These are phyloP conservation scores for Bombylius major DNA, from an alignment of 2,888 invertebrate species.

Conservation along the genomic window DNA sequence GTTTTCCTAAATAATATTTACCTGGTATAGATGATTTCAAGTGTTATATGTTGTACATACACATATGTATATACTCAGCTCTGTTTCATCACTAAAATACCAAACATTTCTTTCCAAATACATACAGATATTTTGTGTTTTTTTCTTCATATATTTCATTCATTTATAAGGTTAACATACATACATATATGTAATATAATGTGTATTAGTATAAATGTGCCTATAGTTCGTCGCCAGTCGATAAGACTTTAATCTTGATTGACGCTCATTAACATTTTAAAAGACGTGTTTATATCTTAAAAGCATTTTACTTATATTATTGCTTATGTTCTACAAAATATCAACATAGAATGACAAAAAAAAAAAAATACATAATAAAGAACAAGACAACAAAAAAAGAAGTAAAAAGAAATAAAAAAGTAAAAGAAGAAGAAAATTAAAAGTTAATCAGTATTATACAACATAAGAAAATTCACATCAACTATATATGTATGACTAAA, in stretches of 20 bases:
- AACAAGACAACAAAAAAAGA: no score
- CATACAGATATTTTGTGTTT: neutral
- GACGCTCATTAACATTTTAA: slow-evolving; percentile 36
- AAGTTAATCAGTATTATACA: neutral
- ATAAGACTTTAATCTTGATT: slow-evolving; percentile 27
- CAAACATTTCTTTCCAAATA: neutral
- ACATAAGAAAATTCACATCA: neutral
- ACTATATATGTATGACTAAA: no score
- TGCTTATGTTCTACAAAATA: slow-evolving; percentile 17
- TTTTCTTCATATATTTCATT: neutral
- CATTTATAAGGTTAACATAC: neutral
- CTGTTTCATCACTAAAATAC: neutral
- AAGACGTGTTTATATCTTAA: slow-evolving; percentile 23
- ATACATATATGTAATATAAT: neutral
- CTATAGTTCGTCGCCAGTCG: slow-evolving; percentile 7
- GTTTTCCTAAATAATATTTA: no score
- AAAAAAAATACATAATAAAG: neutral
- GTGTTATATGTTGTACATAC: neutral
- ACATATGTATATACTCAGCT: neutral
- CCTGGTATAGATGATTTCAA: neutral
- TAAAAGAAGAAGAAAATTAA: neutral
- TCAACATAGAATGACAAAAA: slow-evolving; percentile 5
- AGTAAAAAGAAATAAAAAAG: no score
- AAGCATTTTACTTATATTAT: slow-evolving; percentile 23
- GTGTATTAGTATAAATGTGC: neutral